A percentile compares a stretch with the other conserved stretches of the same genome.
Conservation (phyloP, 2,888 invertebrate species). For the Cryptophagus acutangulus region DNA sequence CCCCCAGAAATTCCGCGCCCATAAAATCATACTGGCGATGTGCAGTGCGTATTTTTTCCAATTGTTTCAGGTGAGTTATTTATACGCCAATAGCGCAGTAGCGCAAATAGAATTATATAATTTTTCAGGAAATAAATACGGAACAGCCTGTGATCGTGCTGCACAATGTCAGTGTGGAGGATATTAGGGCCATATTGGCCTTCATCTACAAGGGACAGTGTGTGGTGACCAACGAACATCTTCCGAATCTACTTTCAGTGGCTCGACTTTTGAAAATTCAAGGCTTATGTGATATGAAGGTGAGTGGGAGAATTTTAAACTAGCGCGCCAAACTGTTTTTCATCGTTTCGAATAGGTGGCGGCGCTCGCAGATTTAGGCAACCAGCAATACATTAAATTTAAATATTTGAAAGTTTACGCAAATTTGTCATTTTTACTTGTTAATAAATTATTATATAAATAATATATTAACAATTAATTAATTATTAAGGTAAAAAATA, state of each 20-base stretch:
- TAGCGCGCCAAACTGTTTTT: too few species aligned
- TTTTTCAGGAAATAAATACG: conserved; percentile 59
- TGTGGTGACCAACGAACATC: conserved; percentile 72
- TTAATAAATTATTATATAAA: conserved; percentile 2
- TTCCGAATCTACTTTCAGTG: conserved; percentile 70
- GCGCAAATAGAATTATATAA: background rate
- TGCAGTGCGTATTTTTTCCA: conserved; percentile 89
- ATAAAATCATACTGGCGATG: conserved; percentile 79
- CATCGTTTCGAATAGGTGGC: too few species aligned
- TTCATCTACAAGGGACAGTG: conserved; percentile 89
- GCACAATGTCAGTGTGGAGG: conserved; percentile 65
- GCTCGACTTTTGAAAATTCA: conserved; percentile 78
- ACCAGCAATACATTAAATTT: too few species aligned
- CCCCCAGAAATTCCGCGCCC: conserved; percentile 78
- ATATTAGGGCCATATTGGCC: conserved; percentile 69
- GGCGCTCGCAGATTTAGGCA: too few species aligned
- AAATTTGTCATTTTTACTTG: too few species aligned
- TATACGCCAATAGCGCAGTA: conserved; percentile 17
- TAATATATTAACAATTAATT: background rate
- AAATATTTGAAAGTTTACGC: too few species aligned
- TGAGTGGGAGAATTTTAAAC: too few species aligned
- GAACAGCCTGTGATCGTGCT: conserved; percentile 70
- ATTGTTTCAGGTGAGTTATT: conserved; percentile 66
- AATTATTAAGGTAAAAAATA: background rate
- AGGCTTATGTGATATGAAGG: conserved; percentile 76